These are phyloP conservation scores for Stomatorhinus ivindoensis DNA, from an alignment of 2,113 vertebrate species.

Conservation along the genomic window DNA sequence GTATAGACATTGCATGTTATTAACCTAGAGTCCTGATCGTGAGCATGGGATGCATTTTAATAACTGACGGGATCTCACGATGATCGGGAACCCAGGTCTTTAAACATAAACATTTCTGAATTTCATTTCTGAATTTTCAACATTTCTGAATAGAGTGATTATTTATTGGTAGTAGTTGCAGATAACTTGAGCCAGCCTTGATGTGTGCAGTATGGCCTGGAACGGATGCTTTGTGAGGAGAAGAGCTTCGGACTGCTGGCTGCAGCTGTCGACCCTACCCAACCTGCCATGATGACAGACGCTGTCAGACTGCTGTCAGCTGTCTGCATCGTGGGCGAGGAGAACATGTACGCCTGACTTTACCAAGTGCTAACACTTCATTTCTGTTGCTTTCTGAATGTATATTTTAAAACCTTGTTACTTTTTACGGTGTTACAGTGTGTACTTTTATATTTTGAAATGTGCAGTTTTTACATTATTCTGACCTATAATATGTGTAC, in stretches of 20 bases:
- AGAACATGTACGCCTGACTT: slow-evolving; percentile 77
- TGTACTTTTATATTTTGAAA: neutral
- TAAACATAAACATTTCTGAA: neutral
- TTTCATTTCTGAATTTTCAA: neutral
- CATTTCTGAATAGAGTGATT: neutral
- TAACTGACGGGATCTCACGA: neutral
- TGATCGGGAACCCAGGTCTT: neutral
- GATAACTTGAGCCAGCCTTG: neutral
- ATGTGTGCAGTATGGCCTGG: slow-evolving; percentile 78
- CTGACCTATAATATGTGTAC: neutral
- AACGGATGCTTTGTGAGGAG: slow-evolving; percentile 88
- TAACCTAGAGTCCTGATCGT: neutral
- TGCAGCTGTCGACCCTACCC: slow-evolving; percentile 78
- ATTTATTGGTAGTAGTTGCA: neutral
- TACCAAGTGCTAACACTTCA: neutral
- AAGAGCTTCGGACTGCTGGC: slow-evolving; percentile 79
- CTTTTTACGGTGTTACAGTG: neutral
- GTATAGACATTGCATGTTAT: neutral
- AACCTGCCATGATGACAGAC: slow-evolving; percentile 88
- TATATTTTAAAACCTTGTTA: neutral
- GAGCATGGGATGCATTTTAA: neutral
- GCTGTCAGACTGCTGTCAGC: slow-evolving; percentile 91
- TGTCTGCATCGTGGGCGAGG: slow-evolving; percentile 94
- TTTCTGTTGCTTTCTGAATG: neutral
- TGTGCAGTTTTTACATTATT: neutral